Evolutionary conservation across 2,113 vertebrate genomes (phyloP).

Genomic region (Zootoca vivipara): DNA sequence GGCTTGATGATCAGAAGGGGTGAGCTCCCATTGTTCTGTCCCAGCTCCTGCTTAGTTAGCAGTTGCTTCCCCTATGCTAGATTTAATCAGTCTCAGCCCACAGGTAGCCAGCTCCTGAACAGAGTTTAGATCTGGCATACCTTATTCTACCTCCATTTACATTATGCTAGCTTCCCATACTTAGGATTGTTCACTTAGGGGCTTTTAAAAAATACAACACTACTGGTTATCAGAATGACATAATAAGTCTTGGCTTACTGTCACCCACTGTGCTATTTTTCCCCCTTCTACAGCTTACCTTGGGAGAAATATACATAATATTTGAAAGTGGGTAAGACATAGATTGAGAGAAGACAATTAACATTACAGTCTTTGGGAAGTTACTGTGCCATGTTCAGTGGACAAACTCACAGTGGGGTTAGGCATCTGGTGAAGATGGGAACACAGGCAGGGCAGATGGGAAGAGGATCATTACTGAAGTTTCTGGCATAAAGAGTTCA

Average conservation of each 20-base stretch:
- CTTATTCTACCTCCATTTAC: too few species aligned
- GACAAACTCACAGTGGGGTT: background rate
- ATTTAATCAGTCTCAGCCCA: too few species aligned
- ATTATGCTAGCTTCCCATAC: too few species aligned
- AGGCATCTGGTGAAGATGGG: slow-evolving; percentile 35
- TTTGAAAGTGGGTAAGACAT: background rate
- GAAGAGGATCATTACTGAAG: slow-evolving; percentile 27
- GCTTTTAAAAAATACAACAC: too few species aligned
- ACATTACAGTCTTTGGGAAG: slow-evolving; percentile 13
- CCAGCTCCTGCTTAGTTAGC: too few species aligned
- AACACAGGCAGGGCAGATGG: slow-evolving; percentile 32
- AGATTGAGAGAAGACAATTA: accelerated
- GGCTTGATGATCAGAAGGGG: too few species aligned
- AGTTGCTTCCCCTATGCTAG: too few species aligned
- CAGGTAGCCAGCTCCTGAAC: too few species aligned
- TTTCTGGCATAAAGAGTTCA: slow-evolving; percentile 46
- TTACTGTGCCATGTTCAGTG: background rate
- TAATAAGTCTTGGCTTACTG: background rate
- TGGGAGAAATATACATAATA: background rate
- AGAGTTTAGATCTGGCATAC: too few species aligned
- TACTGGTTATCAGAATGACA: background rate
- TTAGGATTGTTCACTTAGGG: too few species aligned
- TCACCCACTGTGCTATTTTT: background rate
- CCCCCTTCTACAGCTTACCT: background rate
- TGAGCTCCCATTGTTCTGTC: too few species aligned